Evolutionary conservation across 2,888 invertebrate genomes (phyloP).

Genomic region (Melanchra persicariae): DNA sequence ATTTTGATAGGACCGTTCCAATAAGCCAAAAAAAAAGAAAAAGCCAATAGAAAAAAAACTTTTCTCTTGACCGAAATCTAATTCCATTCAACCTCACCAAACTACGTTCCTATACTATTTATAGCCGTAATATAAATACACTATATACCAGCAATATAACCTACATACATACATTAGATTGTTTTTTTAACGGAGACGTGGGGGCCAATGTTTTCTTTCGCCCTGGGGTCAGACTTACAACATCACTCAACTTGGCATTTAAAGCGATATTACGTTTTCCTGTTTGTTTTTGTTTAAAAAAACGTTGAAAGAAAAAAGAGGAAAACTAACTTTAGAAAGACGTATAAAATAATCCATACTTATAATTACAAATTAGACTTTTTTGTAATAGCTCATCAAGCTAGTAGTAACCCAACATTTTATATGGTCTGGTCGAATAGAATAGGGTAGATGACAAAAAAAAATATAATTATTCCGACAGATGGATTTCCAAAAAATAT

Average conservation of each 20-base stretch:
- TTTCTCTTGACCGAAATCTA: neutral
- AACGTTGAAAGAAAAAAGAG: too few relatives aligned
- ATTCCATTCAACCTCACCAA: neutral
- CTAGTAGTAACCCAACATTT: too few relatives aligned
- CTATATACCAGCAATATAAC: neutral
- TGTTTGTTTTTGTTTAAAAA: neutral
- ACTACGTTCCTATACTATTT: neutral
- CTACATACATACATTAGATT: neutral
- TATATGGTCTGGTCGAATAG: too few relatives aligned
- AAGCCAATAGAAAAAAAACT: neutral
- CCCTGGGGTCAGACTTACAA: neutral
- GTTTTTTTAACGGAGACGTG: conserved; percentile 14
- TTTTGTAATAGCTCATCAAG: too few relatives aligned
- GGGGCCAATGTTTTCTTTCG: conserved; percentile 12
- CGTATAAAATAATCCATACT: too few relatives aligned
- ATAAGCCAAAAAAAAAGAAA: neutral
- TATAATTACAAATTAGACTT: too few relatives aligned
- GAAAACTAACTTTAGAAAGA: too few relatives aligned
- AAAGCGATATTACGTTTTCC: neutral
- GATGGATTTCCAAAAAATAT: too few relatives aligned
- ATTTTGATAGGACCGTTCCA: too few relatives aligned
- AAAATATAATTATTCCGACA: too few relatives aligned
- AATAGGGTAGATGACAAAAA: too few relatives aligned
- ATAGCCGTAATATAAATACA: neutral
- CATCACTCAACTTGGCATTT: conserved; percentile 28